These are phyloP conservation scores for Lysiphlebus fabarum DNA, from an alignment of 1,140 invertebrate species.

Conservation along the genomic window DNA sequence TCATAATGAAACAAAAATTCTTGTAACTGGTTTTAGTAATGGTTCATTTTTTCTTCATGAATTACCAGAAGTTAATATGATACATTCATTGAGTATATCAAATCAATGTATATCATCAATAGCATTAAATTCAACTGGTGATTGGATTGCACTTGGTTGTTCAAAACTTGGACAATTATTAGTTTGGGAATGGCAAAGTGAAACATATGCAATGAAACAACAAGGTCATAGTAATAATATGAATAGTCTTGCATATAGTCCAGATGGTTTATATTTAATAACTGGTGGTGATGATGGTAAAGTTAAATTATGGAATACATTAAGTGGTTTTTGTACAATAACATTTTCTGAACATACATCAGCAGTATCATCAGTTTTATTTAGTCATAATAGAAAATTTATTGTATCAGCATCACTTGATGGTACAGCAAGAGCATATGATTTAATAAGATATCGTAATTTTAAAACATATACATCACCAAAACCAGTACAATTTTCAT, in stretches of 20 bases:
- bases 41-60: conserved; percentile 89
- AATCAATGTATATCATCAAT: conserved; percentile 78
- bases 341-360: conserved; percentile 90
- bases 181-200: conserved; percentile 99
- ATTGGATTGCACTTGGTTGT: conserved; percentile 93
- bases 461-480: conserved; percentile 94
- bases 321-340: conserved; percentile 88
- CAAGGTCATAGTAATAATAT: conserved; percentile 91
- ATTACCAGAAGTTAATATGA: conserved; percentile 86
- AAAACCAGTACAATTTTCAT: conserved; percentile 87
- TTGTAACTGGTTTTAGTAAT: conserved; percentile 71
- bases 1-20: conserved; percentile 72
- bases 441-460: conserved; percentile 91
- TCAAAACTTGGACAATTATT: conserved; percentile 81
- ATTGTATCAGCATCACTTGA: conserved; percentile 88
- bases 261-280: conserved; percentile 84
- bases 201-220: conserved; percentile 97
- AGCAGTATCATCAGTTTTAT: conserved; percentile 75
- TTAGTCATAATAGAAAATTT: conserved; percentile 89
- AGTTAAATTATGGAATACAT: conserved; percentile 93
- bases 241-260: conserved; percentile 83
- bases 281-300: conserved; percentile 95
- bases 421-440: conserved; percentile 93
- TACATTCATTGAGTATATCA: conserved; percentile 84
- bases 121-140: conserved; percentile 79